phyloP scores from a whole-genome alignment of 2,797 vertebrate species.

The Lepus oiostolus region DNA sequence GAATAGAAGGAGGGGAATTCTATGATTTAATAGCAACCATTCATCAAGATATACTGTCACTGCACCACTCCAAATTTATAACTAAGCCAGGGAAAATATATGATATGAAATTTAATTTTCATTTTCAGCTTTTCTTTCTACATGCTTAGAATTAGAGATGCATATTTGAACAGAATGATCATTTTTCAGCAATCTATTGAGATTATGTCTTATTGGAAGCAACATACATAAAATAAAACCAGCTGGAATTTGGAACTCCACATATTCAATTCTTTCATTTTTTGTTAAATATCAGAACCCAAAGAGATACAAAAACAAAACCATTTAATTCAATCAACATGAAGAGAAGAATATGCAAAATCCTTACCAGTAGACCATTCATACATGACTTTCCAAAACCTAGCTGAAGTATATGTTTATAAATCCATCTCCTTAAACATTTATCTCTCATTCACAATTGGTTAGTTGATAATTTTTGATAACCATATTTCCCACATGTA shows the following conservation, averaged over 20 bases:
- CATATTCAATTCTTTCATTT: background rate
- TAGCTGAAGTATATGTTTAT: background rate
- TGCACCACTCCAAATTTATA: background rate
- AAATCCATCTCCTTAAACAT: background rate
- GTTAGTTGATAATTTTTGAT: background rate
- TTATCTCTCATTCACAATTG: background rate
- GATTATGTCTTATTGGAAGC: background rate
- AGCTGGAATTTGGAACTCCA: background rate
- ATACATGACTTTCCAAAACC: background rate
- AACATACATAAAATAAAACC: background rate
- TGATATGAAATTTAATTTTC: conserved; percentile 54
- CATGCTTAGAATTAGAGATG: background rate
- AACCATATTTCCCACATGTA: background rate
- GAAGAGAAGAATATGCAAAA: background rate
- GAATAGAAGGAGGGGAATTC: background rate
- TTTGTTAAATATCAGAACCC: background rate
- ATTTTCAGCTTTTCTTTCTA: conserved; percentile 40
- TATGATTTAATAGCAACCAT: conserved; percentile 44
- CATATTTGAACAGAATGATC: conserved; percentile 14
- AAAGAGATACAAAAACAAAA: background rate
- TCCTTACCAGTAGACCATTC: background rate
- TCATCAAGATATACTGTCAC: conserved; percentile 26
- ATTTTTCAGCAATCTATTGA: conserved; percentile 30
- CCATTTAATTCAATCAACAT: background rate
- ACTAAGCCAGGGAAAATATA: background rate